These are phyloP conservation scores for Ferrisia virgata DNA, from an alignment of 2,888 invertebrate genomes.

Conservation along the genomic window DNA sequence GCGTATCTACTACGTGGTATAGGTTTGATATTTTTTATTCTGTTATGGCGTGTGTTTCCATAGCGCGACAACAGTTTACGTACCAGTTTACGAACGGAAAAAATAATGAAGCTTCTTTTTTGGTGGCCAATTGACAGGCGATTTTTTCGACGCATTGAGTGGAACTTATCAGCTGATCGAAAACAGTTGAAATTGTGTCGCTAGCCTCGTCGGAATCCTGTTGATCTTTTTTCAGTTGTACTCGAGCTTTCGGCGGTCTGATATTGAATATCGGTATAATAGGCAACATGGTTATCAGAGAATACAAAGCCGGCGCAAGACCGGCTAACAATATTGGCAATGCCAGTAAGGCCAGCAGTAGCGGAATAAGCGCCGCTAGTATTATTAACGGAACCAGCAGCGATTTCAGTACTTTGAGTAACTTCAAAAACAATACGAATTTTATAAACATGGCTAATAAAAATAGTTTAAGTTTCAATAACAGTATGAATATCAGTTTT, in stretches of 20 bases:
- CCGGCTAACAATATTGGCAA: neutral
- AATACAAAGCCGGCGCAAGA: neutral
- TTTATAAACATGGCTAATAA: conserved; percentile 49
- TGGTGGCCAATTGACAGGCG: conserved; percentile 49
- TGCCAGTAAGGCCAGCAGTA: conserved; percentile 29
- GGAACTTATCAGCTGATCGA: conserved; percentile 45
- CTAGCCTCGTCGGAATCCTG: neutral
- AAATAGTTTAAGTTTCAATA: conserved; percentile 48
- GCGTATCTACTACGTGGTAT: no score
- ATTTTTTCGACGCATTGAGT: conserved; percentile 48
- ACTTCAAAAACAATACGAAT: conserved; percentile 49
- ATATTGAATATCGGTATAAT: neutral
- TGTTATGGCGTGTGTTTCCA: neutral
- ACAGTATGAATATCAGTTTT: conserved; percentile 46
- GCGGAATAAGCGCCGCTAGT: conserved; percentile 36
- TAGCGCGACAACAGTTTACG: neutral
- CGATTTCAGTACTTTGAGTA: conserved; percentile 49
- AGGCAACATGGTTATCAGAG: conserved; percentile 29
- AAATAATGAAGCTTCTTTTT: conserved; percentile 47
- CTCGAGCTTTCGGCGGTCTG: neutral
- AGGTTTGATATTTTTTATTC: neutral
- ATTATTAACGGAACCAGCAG: conserved; percentile 48
- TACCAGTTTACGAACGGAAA: conserved; percentile 46
- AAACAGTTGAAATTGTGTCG: neutral
- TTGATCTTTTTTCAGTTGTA: neutral